A percentile compares a stretch with the other conserved stretches of the same genome.
Conservation (phyloP, 2,888 invertebrate genomes). For the Agriopis leucophaearia region DNA sequence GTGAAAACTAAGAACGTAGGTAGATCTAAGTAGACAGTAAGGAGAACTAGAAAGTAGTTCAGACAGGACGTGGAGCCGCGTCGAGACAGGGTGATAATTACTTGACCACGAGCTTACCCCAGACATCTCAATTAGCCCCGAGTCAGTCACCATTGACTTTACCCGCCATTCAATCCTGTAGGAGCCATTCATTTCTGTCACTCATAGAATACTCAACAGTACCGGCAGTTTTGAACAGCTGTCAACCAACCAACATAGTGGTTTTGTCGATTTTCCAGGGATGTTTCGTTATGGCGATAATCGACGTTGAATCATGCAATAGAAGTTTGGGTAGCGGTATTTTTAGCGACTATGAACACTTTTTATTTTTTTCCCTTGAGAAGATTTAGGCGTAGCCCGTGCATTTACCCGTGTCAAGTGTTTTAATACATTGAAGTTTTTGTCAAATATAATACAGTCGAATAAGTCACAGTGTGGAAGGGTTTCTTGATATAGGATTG, state of each 20-base stretch:
- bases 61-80: conserved; percentile 48
- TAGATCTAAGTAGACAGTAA: not conserved
- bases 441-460: no score
- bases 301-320: no score
- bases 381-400: no score
- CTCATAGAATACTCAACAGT: conserved; percentile 33
- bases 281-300: not conserved
- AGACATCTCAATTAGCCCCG: conserved; percentile 63
- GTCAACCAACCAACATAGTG: not conserved
- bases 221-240: not conserved
- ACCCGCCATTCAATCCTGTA: conserved; percentile 64
- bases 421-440: no score
- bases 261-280: not conserved
- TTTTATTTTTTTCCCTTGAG: no score
- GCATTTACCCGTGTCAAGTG: no score
- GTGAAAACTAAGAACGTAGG: no score
- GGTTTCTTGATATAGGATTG: no score
- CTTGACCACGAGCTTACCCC: conserved; percentile 57
- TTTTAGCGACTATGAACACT: no score
- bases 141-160: conserved; percentile 60
- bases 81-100: conserved; percentile 68
- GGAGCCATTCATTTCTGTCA: conserved; percentile 69
- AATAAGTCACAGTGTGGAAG: no score
- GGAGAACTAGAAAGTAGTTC: conserved; percentile 24
- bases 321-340: no score